phyloP scores from a whole-genome alignment of 2,113 vertebrate species.

The Psophia crepitans region DNA sequence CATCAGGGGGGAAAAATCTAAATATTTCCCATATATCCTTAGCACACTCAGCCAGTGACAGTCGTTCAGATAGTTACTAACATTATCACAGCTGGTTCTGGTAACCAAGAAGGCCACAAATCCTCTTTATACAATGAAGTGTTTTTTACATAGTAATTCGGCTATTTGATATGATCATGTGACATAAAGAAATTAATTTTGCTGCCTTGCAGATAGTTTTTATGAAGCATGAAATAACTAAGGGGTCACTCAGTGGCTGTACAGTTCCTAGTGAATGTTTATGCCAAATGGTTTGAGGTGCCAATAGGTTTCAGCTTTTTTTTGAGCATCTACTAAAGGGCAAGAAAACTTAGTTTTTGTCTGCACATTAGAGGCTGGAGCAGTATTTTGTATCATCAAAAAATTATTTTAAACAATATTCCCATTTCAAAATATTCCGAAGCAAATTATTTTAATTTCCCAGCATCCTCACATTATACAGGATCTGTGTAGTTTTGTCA shows the following conservation, averaged over 20 bases:
- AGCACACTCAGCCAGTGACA: too few species aligned
- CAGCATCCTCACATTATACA: background rate
- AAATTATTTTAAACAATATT: background rate
- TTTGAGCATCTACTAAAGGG: background rate
- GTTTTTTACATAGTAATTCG: background rate
- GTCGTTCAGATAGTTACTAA: background rate
- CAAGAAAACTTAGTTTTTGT: background rate
- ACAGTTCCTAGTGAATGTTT: background rate
- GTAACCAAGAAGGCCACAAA: background rate
- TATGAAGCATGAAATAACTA: background rate
- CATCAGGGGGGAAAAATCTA: background rate
- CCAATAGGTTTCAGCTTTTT: background rate
- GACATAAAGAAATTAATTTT: background rate
- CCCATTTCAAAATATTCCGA: background rate
- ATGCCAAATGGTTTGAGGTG: background rate
- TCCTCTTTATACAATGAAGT: background rate
- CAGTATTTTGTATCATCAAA: background rate
- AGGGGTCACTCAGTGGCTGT: background rate
- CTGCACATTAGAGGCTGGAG: background rate
- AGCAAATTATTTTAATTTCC: constrained; percentile 8
- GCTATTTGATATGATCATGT: background rate
- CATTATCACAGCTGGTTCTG: rapidly evolving
- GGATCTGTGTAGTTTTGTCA: constrained; percentile 72
- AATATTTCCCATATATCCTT: background rate
- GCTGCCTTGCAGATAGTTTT: background rate